Evolutionary conservation across 2,888 invertebrate species (phyloP).

Genomic region (Imbricaverruca yamaguchii): DNA sequence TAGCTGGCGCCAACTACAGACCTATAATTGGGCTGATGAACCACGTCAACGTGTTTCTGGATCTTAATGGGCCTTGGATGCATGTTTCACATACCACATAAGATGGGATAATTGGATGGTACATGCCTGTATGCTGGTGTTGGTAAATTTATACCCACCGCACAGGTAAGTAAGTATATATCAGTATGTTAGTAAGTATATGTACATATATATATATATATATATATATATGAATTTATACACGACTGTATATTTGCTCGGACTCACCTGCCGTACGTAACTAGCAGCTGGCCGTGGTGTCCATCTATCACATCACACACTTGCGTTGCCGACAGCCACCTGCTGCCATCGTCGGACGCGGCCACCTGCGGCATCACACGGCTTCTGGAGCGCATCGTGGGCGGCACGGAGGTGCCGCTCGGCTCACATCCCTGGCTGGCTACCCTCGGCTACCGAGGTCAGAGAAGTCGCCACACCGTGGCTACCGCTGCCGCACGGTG

Average conservation of each 20-base stretch:
- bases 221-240: slow-evolving; percentile 15
- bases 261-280: neutral
- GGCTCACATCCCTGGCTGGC: neutral
- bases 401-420: neutral
- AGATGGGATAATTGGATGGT: no score
- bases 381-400: neutral
- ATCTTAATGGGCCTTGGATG: no score
- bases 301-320: neutral
- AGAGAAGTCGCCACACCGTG: neutral
- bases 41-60: no score
- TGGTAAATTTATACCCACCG: neutral
- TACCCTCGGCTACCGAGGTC: neutral
- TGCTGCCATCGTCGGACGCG: neutral
- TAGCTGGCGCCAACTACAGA: no score
- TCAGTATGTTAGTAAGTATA: neutral
- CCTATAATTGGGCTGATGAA: no score
- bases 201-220: slow-evolving; percentile 23
- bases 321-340: slow-evolving; percentile 4
- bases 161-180: neutral
- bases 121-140: no score
- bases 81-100: no score
- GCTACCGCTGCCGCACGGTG: neutral
- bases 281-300: neutral
- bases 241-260: neutral
- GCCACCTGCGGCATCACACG: neutral